These are phyloP conservation scores for Dugesia japonica DNA, from an alignment of 2,888 invertebrate species.

Conservation along the genomic window DNA sequence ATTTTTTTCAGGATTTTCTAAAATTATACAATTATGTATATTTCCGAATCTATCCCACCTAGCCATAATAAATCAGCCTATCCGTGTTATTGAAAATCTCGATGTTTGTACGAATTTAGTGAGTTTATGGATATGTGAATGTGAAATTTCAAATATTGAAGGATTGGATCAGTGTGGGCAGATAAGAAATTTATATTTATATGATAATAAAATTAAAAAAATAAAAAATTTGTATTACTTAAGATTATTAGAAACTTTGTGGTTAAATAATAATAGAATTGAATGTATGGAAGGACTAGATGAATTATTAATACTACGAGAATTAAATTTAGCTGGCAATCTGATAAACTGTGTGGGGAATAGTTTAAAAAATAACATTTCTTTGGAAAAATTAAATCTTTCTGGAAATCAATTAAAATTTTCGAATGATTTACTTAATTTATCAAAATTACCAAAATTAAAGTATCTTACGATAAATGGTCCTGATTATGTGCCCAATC, in stretches of 20 bases:
- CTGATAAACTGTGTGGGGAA: slow-evolving; percentile 44
- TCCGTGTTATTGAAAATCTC: slow-evolving; percentile 37
- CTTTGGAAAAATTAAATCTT: slow-evolving; percentile 42
- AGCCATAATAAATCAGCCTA: slow-evolving; percentile 40
- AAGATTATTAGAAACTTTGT: slow-evolving; percentile 40
- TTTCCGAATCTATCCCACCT: slow-evolving; percentile 44
- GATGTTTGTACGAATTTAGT: slow-evolving; percentile 36
- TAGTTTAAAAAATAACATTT: slow-evolving; percentile 39
- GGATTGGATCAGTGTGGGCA: slow-evolving; percentile 39
- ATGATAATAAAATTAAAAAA: slow-evolving; percentile 42
- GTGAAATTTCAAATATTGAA: slow-evolving; percentile 40
- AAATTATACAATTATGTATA: slow-evolving; percentile 40
- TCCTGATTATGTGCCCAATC: slow-evolving; percentile 41
- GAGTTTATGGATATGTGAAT: slow-evolving; percentile 39
- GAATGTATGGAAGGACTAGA: slow-evolving; percentile 42
- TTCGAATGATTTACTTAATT: slow-evolving; percentile 44
- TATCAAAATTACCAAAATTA: slow-evolving; percentile 40
- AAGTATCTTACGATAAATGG: slow-evolving; percentile 42
- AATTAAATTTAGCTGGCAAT: slow-evolving; percentile 46
- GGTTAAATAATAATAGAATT: slow-evolving; percentile 44
- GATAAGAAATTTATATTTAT: slow-evolving; percentile 42
- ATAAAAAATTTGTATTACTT: slow-evolving; percentile 43
- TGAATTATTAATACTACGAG: slow-evolving; percentile 39
- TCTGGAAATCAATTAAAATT: slow-evolving; percentile 45
- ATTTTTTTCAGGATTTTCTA: slow-evolving; percentile 46